Percentiles rank a stretch among this genome's conserved stretches.
Conservation (phyloP, 2,888 invertebrate species). For the Drosophila atripex region DNA sequence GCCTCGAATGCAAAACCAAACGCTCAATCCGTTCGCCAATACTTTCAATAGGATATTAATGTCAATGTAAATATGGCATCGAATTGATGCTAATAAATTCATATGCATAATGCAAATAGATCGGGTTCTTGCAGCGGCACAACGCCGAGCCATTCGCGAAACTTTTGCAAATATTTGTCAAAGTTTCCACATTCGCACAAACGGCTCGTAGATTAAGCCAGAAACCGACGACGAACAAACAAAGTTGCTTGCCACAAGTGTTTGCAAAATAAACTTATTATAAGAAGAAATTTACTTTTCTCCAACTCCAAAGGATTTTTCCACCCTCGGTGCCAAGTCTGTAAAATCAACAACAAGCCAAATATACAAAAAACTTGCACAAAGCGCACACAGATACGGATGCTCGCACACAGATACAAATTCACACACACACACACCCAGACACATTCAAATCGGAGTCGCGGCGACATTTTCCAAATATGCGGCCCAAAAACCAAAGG, state of each 20-base stretch:
- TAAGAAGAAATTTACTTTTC: constrained; percentile 78
- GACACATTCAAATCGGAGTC: constrained; percentile 48
- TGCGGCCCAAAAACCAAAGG: constrained; percentile 42
- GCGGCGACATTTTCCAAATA: constrained; percentile 76
- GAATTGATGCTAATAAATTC: constrained; percentile 74
- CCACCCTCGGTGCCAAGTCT: constrained; percentile 68
- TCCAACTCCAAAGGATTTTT: constrained; percentile 8
- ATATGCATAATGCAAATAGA: constrained; percentile 77
- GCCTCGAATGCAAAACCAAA: constrained; percentile 2
- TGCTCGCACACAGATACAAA: constrained; percentile 18
- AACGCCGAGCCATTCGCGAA: constrained; percentile 54
- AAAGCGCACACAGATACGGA: constrained; percentile 27
- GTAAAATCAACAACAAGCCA: constrained; percentile 77
- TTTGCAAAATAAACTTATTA: constrained; percentile 81
- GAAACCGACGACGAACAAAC: constrained; percentile 69
- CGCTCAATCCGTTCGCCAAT: constrained; percentile 28
- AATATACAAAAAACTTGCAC: constrained; percentile 76
- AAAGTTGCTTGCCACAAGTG: constrained; percentile 81
- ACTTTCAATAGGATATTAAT: constrained; percentile 51
- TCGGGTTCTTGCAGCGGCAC: constrained; percentile 36
- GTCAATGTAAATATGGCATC: constrained; percentile 57
- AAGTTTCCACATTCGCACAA: constrained; percentile 80
- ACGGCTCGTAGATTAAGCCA: constrained; percentile 76
- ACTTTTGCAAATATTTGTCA: constrained; percentile 80
- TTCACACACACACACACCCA: constrained; percentile 20